phyloP scores from a whole-genome alignment of 2,113 vertebrate species.

The Gymnorhina tibicen region DNA sequence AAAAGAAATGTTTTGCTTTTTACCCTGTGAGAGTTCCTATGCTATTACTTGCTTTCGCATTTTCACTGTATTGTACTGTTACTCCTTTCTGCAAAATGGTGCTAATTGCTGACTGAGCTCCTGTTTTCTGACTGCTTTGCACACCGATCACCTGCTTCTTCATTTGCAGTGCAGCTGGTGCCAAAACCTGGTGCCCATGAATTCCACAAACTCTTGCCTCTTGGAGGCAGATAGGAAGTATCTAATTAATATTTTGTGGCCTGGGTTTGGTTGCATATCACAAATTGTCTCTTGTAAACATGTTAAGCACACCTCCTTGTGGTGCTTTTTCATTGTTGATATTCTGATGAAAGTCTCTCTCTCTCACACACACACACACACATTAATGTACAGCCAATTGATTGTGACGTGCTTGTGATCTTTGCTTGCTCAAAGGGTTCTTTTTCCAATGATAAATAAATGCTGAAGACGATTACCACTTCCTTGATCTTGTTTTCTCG shows the following conservation, averaged over 20 bases:
- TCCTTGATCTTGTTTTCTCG: conserved; percentile 76
- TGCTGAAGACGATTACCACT: conserved; percentile 79
- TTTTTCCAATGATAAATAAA: conserved; percentile 89
- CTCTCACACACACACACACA: not conserved
- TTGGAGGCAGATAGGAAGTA: conserved; percentile 65
- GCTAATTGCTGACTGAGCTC: conserved; percentile 22
- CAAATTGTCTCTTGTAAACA: conserved; percentile 71
- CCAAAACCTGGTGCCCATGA: not conserved
- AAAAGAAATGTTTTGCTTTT: not conserved
- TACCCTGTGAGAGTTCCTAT: conserved; percentile 23
- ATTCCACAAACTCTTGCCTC: conserved; percentile 32
- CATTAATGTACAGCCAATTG: conserved; percentile 83
- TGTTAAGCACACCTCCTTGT: conserved; percentile 72
- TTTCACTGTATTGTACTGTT: conserved; percentile 22
- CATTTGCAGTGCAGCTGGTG: not conserved
- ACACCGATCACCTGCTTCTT: conserved; percentile 19
- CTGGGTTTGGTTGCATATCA: conserved; percentile 79
- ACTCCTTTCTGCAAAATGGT: conserved; percentile 34
- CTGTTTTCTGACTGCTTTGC: conserved; percentile 40
- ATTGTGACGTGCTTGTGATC: conserved; percentile 94
- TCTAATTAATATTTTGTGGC: conserved; percentile 87
- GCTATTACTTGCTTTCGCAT: conserved; percentile 18
- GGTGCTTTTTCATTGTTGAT: conserved; percentile 82
- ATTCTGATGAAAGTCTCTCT: conserved; percentile 72
- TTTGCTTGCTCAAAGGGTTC: conserved; percentile 88